A percentile compares a stretch with the other conserved stretches of the same genome.
Conservation (phyloP, 2,888 invertebrate species). For the Brenthis ino region DNA sequence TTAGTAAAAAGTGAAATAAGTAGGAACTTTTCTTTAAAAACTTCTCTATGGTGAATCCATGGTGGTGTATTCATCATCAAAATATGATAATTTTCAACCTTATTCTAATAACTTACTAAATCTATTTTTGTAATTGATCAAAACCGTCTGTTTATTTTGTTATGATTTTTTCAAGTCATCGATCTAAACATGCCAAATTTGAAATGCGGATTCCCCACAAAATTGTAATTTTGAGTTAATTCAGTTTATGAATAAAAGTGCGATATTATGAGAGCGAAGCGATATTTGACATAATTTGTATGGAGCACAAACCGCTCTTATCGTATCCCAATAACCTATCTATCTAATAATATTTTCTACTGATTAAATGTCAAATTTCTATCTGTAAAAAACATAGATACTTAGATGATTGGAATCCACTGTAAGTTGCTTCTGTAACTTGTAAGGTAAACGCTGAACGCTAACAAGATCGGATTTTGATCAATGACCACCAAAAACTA, state of each 20-base stretch:
- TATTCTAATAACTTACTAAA: not conserved
- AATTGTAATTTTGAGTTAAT: slow-evolving; percentile 13
- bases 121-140: not conserved
- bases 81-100: not conserved
- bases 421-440: too few relatives aligned
- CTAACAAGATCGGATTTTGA: too few relatives aligned
- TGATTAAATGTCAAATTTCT: too few relatives aligned
- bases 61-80: not conserved
- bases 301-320: too few relatives aligned
- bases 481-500: too few relatives aligned
- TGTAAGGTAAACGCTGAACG: too few relatives aligned
- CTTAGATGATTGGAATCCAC: too few relatives aligned
- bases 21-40: not conserved
- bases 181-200: not conserved
- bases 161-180: slow-evolving; percentile 4
- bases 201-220: slow-evolving; percentile 12
- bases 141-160: not conserved
- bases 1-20: not conserved
- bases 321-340: too few relatives aligned
- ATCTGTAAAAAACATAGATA: too few relatives aligned
- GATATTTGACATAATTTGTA: too few relatives aligned
- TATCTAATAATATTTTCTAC: too few relatives aligned
- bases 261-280: not conserved
- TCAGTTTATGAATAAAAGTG: slow-evolving; percentile 1
- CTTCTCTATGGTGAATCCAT: not conserved